Conservation (phyloP, 1,140 invertebrate genomes). For the Charaxes varanes region DNA sequence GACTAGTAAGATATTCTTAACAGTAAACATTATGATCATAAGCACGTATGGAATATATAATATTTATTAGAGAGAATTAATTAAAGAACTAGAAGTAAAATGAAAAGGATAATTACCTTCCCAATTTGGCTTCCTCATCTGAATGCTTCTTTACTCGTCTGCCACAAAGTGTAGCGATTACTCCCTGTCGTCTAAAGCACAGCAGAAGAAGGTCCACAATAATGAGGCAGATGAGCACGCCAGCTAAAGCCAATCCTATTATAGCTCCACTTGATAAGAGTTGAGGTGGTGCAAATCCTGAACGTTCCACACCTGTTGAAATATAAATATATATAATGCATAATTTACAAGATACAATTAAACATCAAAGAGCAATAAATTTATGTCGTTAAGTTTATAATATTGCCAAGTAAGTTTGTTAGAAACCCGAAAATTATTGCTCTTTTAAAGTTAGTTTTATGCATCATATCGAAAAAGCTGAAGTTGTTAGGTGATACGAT, state of each 20-base stretch:
- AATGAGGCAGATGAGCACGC: slow-evolving; percentile 83
- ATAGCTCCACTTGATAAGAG: slow-evolving; percentile 83
- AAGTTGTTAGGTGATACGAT: slow-evolving; percentile 57
- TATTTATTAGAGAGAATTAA: not conserved
- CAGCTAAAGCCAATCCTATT: slow-evolving; percentile 84
- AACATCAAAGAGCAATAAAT: slow-evolving; percentile 45
- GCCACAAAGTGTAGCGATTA: slow-evolving; percentile 83
- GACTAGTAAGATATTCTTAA: too few relatives aligned
- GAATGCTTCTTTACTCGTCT: slow-evolving; percentile 78
- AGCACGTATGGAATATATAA: not conserved
- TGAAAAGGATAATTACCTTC: slow-evolving; percentile 77
- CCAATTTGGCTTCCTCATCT: slow-evolving; percentile 86
- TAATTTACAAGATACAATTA: not conserved
- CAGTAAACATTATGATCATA: too few relatives aligned
- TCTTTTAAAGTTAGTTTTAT: slow-evolving; percentile 53
- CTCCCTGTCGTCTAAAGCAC: slow-evolving; percentile 80
- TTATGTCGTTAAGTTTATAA: slow-evolving; percentile 9
- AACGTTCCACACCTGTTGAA: slow-evolving; percentile 75
- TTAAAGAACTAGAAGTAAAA: not conserved
- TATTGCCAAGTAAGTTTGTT: slow-evolving; percentile 2
- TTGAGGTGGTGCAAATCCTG: slow-evolving; percentile 69
- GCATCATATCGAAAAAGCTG: slow-evolving; percentile 58
- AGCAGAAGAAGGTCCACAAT: slow-evolving; percentile 86
- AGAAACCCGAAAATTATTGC: slow-evolving; percentile 21
- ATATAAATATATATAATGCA: slow-evolving; percentile 16